Percentiles rank a stretch among this genome's conserved stretches.
These are phyloP conservation scores for Tichodroma muraria DNA, from an alignment of 2,113 vertebrate genomes.

Conservation along the genomic window DNA sequence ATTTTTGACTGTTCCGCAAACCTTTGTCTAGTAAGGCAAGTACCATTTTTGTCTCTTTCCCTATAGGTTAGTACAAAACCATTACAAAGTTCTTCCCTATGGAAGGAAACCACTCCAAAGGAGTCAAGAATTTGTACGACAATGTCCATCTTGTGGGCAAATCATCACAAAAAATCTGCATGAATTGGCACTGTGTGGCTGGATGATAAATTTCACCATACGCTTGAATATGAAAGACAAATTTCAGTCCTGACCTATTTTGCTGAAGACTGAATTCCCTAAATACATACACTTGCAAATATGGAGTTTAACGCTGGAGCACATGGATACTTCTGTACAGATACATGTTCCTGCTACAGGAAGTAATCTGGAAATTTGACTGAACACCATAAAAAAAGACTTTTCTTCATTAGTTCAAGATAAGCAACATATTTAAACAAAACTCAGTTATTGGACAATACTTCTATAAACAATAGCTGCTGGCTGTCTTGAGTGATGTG, in stretches of 20 bases:
- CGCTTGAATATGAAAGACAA: not conserved
- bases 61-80: not conserved
- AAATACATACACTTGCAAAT: not conserved
- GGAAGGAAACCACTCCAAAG: not conserved
- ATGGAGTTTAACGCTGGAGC: not conserved
- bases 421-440: not conserved
- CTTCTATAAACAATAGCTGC: not conserved
- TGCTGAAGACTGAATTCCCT: not conserved
- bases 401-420: not conserved
- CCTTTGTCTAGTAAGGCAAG: not conserved
- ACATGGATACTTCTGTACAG: not conserved
- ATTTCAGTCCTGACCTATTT: not conserved
- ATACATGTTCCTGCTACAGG: not conserved
- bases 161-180: not conserved
- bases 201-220: not conserved
- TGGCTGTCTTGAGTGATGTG: not conserved
- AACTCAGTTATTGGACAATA: not conserved
- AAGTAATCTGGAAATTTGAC: not conserved
- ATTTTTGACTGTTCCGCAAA: not conserved
- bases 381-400: not conserved
- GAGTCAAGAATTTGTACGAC: not conserved
- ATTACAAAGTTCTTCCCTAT: not conserved
- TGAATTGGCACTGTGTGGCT: not conserved
- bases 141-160: not conserved
- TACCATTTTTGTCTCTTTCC: not conserved